These are phyloP conservation scores for Podabrus alpinus DNA, from an alignment of 2,888 invertebrate genomes.

Conservation along the genomic window DNA sequence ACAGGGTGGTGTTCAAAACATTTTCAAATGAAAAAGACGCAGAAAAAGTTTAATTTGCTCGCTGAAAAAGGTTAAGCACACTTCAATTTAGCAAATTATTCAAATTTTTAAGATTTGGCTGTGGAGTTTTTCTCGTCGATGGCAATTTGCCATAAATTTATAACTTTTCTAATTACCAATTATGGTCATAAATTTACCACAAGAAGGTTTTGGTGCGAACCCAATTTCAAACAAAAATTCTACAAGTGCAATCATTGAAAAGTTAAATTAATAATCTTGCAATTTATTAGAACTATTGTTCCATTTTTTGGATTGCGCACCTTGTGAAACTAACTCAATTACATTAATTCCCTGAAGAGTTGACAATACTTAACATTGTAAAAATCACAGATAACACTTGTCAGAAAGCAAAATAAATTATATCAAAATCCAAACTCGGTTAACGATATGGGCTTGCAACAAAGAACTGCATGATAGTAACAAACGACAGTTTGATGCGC, in stretches of 20 bases:
- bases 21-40: not conserved
- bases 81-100: not conserved
- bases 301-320: not conserved
- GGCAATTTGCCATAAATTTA: too few relatives aligned
- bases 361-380: slow-evolving; percentile 10
- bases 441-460: slow-evolving; percentile 41
- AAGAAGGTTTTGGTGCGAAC: too few relatives aligned
- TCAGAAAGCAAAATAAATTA: slow-evolving; percentile 44
- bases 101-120: not conserved
- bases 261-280: not conserved
- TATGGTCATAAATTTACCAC: too few relatives aligned
- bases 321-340: not conserved
- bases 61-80: not conserved
- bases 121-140: too few relatives aligned
- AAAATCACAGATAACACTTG: slow-evolving; percentile 39
- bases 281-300: not conserved
- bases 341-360: not conserved
- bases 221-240: not conserved
- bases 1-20: not conserved
- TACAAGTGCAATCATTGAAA: not conserved
- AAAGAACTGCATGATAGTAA: slow-evolving; percentile 45
- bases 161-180: too few relatives aligned
- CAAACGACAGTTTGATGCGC: slow-evolving; percentile 56
- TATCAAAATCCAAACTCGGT: slow-evolving; percentile 47
- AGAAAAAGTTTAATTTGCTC: not conserved